Evolutionary conservation across 2,888 invertebrate species (phyloP).

Genomic region (Oxycera nigricornis): DNA sequence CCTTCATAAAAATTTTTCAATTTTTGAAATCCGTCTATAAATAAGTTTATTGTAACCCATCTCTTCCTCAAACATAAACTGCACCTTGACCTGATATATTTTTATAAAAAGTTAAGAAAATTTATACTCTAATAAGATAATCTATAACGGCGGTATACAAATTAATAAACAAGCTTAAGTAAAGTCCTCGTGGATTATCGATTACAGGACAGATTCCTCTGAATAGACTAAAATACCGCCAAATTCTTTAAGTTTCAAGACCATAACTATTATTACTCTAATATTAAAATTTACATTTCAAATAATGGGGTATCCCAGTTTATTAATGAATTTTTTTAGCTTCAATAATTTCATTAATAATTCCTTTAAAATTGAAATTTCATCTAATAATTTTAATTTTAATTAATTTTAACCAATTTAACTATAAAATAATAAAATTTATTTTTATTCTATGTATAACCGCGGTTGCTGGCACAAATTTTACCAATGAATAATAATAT

Average conservation of each 20-base stretch:
- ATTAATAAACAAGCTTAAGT: slow-evolving; percentile 62
- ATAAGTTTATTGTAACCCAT: slow-evolving; percentile 72
- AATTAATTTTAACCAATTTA: slow-evolving; percentile 55
- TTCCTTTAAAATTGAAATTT: slow-evolving; percentile 66
- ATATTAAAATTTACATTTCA: slow-evolving; percentile 55
- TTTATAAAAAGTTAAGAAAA: slow-evolving; percentile 62
- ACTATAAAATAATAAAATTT: slow-evolving; percentile 64
- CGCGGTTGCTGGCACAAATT: slow-evolving; percentile 76
- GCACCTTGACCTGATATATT: slow-evolving; percentile 76
- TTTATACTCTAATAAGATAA: slow-evolving; percentile 63
- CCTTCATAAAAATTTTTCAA: slow-evolving; percentile 66
- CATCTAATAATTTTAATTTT: slow-evolving; percentile 64
- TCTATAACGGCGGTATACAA: slow-evolving; percentile 62
- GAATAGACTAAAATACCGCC: slow-evolving; percentile 74
- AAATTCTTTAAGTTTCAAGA: slow-evolving; percentile 74
- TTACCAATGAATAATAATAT: slow-evolving; percentile 67
- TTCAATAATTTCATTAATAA: slow-evolving; percentile 61
- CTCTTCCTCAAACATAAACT: slow-evolving; percentile 70
- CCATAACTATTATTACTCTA: slow-evolving; percentile 68
- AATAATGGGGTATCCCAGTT: slow-evolving; percentile 76
- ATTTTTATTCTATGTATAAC: slow-evolving; percentile 69
- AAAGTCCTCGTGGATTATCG: slow-evolving; percentile 69
- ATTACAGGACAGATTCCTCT: slow-evolving; percentile 75
- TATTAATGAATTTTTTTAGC: slow-evolving; percentile 61
- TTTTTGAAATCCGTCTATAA: slow-evolving; percentile 61